phyloP scores from a whole-genome alignment of 2,797 vertebrate genomes.

The Eospalax fontanierii region DNA sequence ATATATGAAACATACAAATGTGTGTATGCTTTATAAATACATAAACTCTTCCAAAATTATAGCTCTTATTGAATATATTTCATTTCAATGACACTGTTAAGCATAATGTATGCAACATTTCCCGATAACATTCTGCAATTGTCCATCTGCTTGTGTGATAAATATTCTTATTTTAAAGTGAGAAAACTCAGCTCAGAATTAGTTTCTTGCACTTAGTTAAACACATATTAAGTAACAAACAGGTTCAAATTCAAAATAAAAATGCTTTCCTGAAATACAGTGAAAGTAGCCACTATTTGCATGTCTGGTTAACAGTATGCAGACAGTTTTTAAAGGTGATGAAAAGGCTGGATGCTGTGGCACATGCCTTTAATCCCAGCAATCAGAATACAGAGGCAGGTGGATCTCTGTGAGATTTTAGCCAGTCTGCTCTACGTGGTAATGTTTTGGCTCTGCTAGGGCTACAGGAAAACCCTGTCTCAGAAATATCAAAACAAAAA shows the following conservation, averaged over 20 bases:
- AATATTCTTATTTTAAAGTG: slow-evolving; percentile 32
- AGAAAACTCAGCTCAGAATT: not conserved
- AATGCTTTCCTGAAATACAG: not conserved
- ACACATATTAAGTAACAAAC: not conserved
- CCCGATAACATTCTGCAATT: not conserved
- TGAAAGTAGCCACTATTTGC: not conserved
- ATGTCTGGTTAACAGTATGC: not conserved
- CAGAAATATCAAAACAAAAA: too few species aligned
- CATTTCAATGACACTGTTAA: not conserved
- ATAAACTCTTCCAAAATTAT: not conserved
- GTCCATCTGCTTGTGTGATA: not conserved
- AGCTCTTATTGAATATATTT: not conserved
- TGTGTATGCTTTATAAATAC: not conserved
- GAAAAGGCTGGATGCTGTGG: too few species aligned
- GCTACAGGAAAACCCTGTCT: too few species aligned
- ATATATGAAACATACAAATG: not conserved
- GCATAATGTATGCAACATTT: too few species aligned
- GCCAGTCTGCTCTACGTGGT: too few species aligned
- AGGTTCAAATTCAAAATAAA: slow-evolving; percentile 43
- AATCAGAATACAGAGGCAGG: too few species aligned
- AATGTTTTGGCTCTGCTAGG: too few species aligned
- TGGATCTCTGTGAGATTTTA: too few species aligned
- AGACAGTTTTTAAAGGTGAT: not conserved
- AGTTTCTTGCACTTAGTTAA: not conserved
- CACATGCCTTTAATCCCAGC: too few species aligned